A percentile compares a stretch with the other conserved stretches of the same genome.
These are phyloP conservation scores for Anoplius nigerrimus DNA, from an alignment of 2,888 invertebrate genomes.

Conservation along the genomic window DNA sequence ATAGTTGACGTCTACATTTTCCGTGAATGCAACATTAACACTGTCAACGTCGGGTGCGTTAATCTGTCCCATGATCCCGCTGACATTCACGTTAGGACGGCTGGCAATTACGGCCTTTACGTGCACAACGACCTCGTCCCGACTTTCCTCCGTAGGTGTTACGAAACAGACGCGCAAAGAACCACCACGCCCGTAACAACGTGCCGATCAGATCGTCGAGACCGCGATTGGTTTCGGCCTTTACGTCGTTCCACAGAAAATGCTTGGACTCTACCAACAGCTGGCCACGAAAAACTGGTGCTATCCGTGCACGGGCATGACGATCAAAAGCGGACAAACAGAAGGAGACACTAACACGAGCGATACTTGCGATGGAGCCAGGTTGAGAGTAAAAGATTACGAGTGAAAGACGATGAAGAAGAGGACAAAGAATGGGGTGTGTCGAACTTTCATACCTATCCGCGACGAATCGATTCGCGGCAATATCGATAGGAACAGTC, in stretches of 20 bases:
- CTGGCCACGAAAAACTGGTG: conserved; percentile 29
- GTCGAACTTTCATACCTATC: conserved; percentile 43
- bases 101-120: too few relatives aligned
- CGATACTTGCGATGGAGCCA: too few relatives aligned
- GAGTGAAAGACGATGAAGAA: conserved; percentile 24
- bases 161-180: conserved; percentile 24
- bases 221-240: conserved; percentile 26
- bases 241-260: conserved; percentile 17
- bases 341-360: not conserved
- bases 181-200: conserved; percentile 27
- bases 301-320: conserved; percentile 12
- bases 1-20: too few relatives aligned
- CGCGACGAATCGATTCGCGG: conserved; percentile 65
- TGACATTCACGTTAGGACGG: too few relatives aligned
- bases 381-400: not conserved
- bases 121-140: too few relatives aligned
- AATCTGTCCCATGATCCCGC: too few relatives aligned
- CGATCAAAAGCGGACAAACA: not conserved
- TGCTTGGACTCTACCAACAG: conserved; percentile 16
- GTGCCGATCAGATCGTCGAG: conserved; percentile 19
- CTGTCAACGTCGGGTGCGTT: too few relatives aligned
- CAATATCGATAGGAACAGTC: conserved; percentile 61
- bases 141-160: too few relatives aligned
- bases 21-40: too few relatives aligned
- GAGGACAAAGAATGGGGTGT: conserved; percentile 21